These are phyloP conservation scores for Philotrypesis tridentata DNA, from an alignment of 1,140 invertebrate genomes.

Conservation along the genomic window DNA sequence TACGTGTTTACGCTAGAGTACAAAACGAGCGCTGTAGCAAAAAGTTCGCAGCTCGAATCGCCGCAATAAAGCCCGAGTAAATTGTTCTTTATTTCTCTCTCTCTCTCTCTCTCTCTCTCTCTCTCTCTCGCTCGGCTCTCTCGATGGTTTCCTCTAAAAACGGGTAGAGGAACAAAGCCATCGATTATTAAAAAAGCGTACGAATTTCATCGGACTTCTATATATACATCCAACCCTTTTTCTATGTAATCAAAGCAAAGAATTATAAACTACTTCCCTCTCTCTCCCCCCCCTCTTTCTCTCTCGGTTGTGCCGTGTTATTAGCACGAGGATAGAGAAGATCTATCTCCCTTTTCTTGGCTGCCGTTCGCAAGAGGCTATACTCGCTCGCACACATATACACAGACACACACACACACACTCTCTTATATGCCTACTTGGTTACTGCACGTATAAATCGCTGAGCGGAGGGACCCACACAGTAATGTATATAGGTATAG, in stretches of 20 bases:
- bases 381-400: background rate
- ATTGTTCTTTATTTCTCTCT: background rate
- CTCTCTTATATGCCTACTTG: background rate
- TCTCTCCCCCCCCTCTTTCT: too few relatives aligned
- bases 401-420: background rate
- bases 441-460: background rate
- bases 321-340: slow-evolving; percentile 12
- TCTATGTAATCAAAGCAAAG: background rate
- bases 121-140: background rate
- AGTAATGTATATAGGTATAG: too few relatives aligned
- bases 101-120: background rate
- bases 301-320: background rate
- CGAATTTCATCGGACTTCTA: background rate
- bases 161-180: background rate
- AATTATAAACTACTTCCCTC: too few relatives aligned
- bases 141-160: too few relatives aligned
- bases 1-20: background rate
- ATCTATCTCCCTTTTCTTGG: slow-evolving; percentile 11
- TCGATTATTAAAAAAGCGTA: background rate
- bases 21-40: background rate
- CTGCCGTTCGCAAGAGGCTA: background rate
- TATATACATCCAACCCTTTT: background rate
- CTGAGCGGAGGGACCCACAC: background rate
- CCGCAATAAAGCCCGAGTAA: background rate
- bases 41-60: background rate